Conservation (phyloP, 2,797 vertebrate genomes). For the Micropoecilia bifurca region DNA sequence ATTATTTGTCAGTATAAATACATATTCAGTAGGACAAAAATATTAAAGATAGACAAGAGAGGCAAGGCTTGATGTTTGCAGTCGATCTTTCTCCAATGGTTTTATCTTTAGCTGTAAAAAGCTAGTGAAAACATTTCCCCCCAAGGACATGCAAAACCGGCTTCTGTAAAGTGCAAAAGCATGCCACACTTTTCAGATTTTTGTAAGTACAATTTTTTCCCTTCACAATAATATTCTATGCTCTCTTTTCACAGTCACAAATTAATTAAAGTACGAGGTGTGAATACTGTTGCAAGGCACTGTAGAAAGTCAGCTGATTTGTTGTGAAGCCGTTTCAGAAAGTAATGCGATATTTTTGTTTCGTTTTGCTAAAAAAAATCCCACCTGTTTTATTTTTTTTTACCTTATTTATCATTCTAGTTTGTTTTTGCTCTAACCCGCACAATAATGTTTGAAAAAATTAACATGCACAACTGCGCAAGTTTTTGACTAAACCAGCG, state of each 20-base stretch:
- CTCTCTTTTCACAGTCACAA: not conserved
- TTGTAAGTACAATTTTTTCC: not conserved
- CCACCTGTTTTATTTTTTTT: not conserved
- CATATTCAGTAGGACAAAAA: not conserved
- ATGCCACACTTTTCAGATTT: not conserved
- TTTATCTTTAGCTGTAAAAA: not conserved
- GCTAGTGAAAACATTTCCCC: not conserved
- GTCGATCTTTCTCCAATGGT: not conserved
- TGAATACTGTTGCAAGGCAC: not conserved
- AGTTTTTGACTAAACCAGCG: not conserved
- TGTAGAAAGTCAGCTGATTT: not conserved
- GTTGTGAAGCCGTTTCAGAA: not conserved
- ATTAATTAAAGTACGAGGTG: not conserved
- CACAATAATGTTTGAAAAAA: not conserved
- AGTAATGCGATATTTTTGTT: not conserved
- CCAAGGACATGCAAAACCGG: not conserved
- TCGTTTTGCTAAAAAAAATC: not conserved
- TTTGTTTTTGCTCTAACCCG: too few species aligned
- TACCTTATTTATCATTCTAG: too few species aligned
- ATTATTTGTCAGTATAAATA: not conserved
- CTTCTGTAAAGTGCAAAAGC: not conserved
- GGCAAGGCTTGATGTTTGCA: not conserved
- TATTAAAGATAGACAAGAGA: not conserved
- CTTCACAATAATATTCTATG: not conserved
- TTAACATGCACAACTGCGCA: not conserved